Percentiles rank a stretch among this genome's conserved stretches.
phyloP scores from a whole-genome alignment of 2,113 vertebrate species.

The Macquaria australasica region DNA sequence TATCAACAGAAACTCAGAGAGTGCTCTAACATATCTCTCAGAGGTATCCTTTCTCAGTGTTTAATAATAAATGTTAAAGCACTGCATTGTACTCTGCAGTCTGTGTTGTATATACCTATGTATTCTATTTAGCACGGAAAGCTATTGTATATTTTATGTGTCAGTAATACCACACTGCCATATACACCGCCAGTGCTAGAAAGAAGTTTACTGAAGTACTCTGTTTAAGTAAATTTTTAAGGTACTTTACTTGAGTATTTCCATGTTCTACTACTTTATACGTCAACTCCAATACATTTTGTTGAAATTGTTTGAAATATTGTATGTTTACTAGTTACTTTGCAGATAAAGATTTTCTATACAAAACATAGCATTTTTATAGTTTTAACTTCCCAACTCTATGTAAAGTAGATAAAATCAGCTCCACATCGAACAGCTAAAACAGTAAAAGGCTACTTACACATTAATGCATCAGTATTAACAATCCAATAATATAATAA shows the following conservation, averaged over 20 bases:
- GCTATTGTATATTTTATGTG: conserved; percentile 27
- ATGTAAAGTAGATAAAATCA: not conserved
- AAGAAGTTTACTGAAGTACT: not conserved
- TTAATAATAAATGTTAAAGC: conserved; percentile 74
- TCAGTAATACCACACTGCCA: not conserved
- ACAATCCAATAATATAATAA: not conserved
- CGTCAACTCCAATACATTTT: not conserved
- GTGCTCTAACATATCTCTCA: conserved; percentile 39
- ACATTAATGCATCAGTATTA: not conserved
- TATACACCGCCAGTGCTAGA: not conserved
- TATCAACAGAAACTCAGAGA: conserved; percentile 45
- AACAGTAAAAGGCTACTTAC: not conserved
- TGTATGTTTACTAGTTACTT: not conserved
- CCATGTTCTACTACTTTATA: not conserved
- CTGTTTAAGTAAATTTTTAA: not conserved
- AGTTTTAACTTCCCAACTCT: not conserved
- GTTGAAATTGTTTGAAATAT: not conserved
- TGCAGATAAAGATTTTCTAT: not conserved
- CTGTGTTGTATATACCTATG: not conserved
- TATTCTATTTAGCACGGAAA: not conserved
- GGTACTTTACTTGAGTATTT: not conserved
- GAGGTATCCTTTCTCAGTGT: conserved; percentile 62
- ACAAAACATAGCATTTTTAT: not conserved
- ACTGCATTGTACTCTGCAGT: conserved; percentile 18
- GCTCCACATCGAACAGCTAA: not conserved